phyloP scores from a whole-genome alignment of 2,888 invertebrate species.

The Pollenia griseotomentosa region DNA sequence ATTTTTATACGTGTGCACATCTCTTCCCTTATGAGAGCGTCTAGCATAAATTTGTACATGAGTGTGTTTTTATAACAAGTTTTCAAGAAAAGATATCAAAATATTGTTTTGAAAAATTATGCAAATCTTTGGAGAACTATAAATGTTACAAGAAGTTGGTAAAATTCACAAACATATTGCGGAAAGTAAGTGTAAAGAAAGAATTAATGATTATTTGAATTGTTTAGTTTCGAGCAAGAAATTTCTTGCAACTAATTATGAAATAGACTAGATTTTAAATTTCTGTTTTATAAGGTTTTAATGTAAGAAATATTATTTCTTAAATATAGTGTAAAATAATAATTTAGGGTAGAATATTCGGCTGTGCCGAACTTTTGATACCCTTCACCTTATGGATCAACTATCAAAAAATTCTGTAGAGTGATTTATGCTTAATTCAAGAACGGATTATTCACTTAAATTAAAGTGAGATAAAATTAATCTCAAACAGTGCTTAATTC shows the following conservation, averaged over 20 bases:
- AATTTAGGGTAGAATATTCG: no score
- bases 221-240: neutral
- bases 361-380: no score
- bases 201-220: constrained; percentile 4
- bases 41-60: neutral
- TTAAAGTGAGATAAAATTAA: no score
- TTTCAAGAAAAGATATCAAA: constrained; percentile 54
- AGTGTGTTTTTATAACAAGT: constrained; percentile 2
- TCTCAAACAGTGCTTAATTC: no score
- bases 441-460: no score
- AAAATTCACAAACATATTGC: neutral
- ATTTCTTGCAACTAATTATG: constrained; percentile 18
- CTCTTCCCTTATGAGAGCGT: neutral
- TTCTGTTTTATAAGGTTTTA: no score
- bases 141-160: constrained; percentile 23
- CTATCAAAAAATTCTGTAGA: no score
- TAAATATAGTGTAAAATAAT: no score
- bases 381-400: no score
- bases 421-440: no score
- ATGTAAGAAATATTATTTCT: no score
- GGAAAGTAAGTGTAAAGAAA: neutral
- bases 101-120: constrained; percentile 56
- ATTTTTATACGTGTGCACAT: neutral
- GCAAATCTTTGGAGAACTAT: constrained; percentile 58
- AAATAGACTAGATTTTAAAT: neutral